Base-by-base conservation (phyloP, 2,797 vertebrate genomes). In the Molothrus aeneus region DNA sequence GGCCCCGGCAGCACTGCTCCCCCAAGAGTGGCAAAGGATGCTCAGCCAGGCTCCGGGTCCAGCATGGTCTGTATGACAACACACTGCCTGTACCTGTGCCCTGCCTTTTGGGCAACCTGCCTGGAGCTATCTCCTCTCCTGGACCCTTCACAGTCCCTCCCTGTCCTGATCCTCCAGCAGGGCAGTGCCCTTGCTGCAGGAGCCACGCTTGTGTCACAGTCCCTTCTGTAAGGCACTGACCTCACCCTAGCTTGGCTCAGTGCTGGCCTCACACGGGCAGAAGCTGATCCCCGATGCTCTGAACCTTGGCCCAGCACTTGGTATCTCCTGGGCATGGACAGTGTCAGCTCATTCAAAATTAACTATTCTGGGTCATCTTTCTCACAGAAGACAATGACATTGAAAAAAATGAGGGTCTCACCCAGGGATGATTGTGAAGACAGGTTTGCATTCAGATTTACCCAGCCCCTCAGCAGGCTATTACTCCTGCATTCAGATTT, bases 61-160 rank as follows among this genome's bases (percentile, higher is more conserved):
- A 0, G 32, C 2, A 0, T 2, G 14, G 51, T 29, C 19, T 59
- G 51, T 40, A 8, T 5, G 51, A 42, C 42, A 36, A 0, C 40
- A 12, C 14, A 12, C 38, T 22, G 31, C 28, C 78, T 21, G 38
- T 14, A 13, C 22, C 20, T 21, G 36, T 68, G 32, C 38, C 42
- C 42, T 68, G 50, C 38, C 34, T 38, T 80, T 29, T 36, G 42
- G 50, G 36, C 70, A 60, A 8, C 21, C 29, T 65, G 21, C 40
- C 38, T n/a, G 32, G 31, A 57, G 32, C 38, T 68, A 11, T 28
- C n/a, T 71, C 26, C 32, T 66, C n/a, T 73, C 42, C 45, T 32
- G 26, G 24, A 12, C 21, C 26, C 26, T n/a, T 56, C 0, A 0
- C 18, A 61, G 47, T 9, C 29, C 11, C 47, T 57, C 22, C 2